Conservation (phyloP, 1,140 invertebrate species). For the Diabrotica undecimpunctata region DNA sequence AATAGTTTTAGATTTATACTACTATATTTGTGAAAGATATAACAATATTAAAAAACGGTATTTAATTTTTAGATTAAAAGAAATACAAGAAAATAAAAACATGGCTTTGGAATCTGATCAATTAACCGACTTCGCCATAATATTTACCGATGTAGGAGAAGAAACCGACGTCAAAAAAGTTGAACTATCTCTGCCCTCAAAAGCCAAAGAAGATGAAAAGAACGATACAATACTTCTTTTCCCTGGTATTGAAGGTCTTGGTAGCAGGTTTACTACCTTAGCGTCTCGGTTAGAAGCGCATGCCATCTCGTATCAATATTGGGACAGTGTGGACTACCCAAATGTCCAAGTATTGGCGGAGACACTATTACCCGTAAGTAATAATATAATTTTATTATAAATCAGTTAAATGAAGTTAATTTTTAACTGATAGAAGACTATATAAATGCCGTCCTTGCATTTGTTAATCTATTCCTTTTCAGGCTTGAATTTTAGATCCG, state of each 20-base stretch:
- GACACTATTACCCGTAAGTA: conserved; percentile 47
- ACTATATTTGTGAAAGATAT: too few relatives aligned
- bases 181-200: neutral
- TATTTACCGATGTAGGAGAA: conserved; percentile 8
- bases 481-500: too few relatives aligned
- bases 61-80: conserved; percentile 16
- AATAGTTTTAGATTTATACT: too few relatives aligned
- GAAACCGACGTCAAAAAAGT: neutral
- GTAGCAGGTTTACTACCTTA: conserved; percentile 55
- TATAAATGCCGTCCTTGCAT: too few relatives aligned
- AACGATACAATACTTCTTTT: conserved; percentile 59
- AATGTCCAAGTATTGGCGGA: conserved; percentile 44
- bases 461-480: too few relatives aligned
- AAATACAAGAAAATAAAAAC: conserved; percentile 20
- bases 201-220: neutral
- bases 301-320: conserved; percentile 64
- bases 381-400: too few relatives aligned
- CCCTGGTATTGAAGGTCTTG: conserved; percentile 77
- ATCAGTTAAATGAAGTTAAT: too few relatives aligned
- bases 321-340: conserved; percentile 43
- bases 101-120: neutral
- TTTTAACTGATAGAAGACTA: too few relatives aligned
- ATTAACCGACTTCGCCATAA: neutral
- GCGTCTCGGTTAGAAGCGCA: conserved; percentile 57
- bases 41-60: too few relatives aligned